Evolutionary conservation across 2,888 invertebrate species (phyloP).

Genomic region (Pristionchus fissidentatus): DNA sequence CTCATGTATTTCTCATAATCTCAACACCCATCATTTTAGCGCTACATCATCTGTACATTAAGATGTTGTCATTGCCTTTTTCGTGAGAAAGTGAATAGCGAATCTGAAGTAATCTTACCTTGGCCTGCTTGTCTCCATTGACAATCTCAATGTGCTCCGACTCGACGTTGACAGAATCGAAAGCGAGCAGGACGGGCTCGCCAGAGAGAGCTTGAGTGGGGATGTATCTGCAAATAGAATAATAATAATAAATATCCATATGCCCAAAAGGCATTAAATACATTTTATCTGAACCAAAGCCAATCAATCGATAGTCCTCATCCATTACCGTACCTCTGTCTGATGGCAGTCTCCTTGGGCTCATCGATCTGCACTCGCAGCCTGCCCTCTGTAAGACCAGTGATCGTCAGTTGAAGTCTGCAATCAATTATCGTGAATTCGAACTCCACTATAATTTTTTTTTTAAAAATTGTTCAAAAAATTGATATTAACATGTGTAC

Average conservation of each 20-base stretch:
- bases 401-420: conserved; percentile 40
- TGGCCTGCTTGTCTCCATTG: conserved; percentile 54
- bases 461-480: background rate
- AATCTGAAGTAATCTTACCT: conserved; percentile 54
- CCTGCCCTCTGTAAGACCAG: conserved; percentile 53
- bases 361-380: conserved; percentile 65
- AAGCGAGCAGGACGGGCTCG: conserved; percentile 51
- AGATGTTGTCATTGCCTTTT: no score
- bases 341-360: conserved; percentile 50
- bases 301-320: no score
- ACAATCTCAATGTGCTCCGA: conserved; percentile 51
- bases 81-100: background rate
- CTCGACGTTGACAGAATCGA: conserved; percentile 54
- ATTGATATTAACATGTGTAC: background rate
- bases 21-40: background rate
- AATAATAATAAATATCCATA: background rate
- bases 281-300: background rate
- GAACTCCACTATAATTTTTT: background rate
- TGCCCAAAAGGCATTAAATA: background rate
- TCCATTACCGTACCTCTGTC: conserved; percentile 13
- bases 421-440: no score
- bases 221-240: conserved; percentile 45
- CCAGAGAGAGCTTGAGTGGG: conserved; percentile 60
- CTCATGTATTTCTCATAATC: no score
- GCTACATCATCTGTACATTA: background rate